Evolutionary conservation across 2,888 invertebrate species (phyloP).

Genomic region (Diaprepes abbreviatus): DNA sequence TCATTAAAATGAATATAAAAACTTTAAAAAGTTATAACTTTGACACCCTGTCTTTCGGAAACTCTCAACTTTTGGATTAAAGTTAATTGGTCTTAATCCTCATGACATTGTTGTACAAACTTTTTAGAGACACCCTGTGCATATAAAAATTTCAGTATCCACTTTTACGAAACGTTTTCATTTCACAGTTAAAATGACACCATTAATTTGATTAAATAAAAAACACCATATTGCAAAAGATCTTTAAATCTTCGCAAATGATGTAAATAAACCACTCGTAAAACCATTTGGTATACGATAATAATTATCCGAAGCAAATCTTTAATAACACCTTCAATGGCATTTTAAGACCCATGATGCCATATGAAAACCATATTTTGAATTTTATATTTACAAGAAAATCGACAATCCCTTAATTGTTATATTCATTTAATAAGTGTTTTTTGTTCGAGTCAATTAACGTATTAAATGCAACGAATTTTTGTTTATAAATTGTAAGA

Average conservation of each 20-base stretch:
- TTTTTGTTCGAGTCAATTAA: too few relatives aligned
- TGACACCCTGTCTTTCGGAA: too few relatives aligned
- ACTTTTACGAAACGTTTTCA: constrained; percentile 1
- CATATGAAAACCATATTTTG: neutral
- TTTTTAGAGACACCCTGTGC: too few relatives aligned
- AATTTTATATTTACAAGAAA: neutral
- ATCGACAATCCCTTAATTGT: neutral
- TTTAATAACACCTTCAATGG: constrained; percentile 12
- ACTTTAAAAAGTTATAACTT: too few relatives aligned
- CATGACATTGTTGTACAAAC: too few relatives aligned
- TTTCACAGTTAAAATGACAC: neutral
- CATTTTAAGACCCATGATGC: neutral
- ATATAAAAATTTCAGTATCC: too few relatives aligned
- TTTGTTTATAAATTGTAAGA: too few relatives aligned
- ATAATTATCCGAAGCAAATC: constrained; percentile 24
- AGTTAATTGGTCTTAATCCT: too few relatives aligned
- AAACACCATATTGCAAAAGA: constrained; percentile 1
- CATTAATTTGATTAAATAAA: constrained; percentile 6
- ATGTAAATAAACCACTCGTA: constrained; percentile 10
- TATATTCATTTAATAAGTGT: neutral
- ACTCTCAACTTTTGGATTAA: too few relatives aligned
- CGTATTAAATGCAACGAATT: too few relatives aligned
- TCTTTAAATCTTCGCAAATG: constrained; percentile 13
- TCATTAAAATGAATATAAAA: too few relatives aligned
- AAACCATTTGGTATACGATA: constrained; percentile 22